Conservation (phyloP, 1,140 invertebrate genomes). For the Spodoptera litura region DNA sequence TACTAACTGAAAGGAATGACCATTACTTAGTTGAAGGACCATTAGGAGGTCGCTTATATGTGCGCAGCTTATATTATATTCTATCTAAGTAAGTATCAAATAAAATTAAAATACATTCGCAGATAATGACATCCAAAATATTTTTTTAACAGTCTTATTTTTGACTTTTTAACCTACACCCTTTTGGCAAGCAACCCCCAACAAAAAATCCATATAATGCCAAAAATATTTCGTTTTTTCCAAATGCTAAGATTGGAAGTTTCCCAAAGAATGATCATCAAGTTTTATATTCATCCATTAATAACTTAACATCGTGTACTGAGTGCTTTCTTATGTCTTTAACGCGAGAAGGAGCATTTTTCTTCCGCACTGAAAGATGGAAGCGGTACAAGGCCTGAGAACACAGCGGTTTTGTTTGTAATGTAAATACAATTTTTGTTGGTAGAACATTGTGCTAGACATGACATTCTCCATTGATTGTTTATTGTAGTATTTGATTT, state of each 20-base stretch:
- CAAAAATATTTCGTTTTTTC: conserved; percentile 19
- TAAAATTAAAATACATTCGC: no score
- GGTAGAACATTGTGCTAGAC: no score
- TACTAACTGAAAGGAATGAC: no score
- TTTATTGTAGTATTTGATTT: no score
- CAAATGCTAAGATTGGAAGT: conserved; percentile 5
- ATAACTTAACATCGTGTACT: conserved; percentile 60
- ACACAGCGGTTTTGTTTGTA: background rate
- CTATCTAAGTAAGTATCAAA: no score
- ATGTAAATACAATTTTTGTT: no score
- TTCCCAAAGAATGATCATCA: conserved; percentile 43
- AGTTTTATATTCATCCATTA: conserved; percentile 64
- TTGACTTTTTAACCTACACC: background rate
- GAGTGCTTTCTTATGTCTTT: conserved; percentile 64
- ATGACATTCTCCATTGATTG: no score
- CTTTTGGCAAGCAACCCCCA: background rate
- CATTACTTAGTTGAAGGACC: no score
- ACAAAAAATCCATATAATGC: conserved; percentile 5
- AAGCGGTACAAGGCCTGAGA: background rate
- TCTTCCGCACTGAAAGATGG: conserved; percentile 44
- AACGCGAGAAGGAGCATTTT: conserved; percentile 53
- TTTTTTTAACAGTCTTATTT: no score
- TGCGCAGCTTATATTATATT: no score
- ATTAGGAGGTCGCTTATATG: no score
- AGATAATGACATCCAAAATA: no score